A percentile compares a stretch with the other conserved stretches of the same genome.
phyloP scores from a whole-genome alignment of 2,113 vertebrate species.

The Pitta sordida region DNA sequence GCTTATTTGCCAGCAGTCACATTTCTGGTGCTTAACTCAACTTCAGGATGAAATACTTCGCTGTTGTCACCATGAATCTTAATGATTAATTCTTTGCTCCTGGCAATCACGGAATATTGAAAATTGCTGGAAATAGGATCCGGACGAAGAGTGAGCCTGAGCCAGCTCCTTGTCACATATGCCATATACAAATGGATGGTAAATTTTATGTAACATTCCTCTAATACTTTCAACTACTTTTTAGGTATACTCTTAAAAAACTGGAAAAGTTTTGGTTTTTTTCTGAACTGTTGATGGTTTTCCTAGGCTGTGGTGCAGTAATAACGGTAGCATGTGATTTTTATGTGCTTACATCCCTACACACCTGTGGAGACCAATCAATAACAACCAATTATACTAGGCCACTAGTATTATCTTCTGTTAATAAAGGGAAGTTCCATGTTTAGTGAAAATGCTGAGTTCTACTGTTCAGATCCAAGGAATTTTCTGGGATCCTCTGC shows the following conservation, averaged over 20 bases:
- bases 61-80: conserved; percentile 6
- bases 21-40: conserved; percentile 1
- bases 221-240: not conserved
- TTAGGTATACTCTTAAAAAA: not conserved
- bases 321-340: not conserved
- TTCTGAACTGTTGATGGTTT: not conserved
- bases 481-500: not conserved
- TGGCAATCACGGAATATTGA: conserved; percentile 26
- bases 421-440: not conserved
- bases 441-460: not conserved
- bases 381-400: not conserved
- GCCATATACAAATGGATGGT: not conserved
- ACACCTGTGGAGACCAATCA: not conserved
- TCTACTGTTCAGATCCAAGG: not conserved
- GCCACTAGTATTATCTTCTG: not conserved
- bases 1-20: conserved; percentile 3
- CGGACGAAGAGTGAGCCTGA: not conserved
- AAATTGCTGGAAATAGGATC: conserved; percentile 8
- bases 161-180: not conserved
- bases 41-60: not conserved
- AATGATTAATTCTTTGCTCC: conserved; percentile 29
- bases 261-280: not conserved
- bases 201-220: not conserved
- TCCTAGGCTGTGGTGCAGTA: not conserved
- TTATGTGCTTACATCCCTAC: not conserved